These are phyloP conservation scores for Mizuhopecten yessoensis DNA, from an alignment of 1,140 invertebrate species.

Conservation along the genomic window DNA sequence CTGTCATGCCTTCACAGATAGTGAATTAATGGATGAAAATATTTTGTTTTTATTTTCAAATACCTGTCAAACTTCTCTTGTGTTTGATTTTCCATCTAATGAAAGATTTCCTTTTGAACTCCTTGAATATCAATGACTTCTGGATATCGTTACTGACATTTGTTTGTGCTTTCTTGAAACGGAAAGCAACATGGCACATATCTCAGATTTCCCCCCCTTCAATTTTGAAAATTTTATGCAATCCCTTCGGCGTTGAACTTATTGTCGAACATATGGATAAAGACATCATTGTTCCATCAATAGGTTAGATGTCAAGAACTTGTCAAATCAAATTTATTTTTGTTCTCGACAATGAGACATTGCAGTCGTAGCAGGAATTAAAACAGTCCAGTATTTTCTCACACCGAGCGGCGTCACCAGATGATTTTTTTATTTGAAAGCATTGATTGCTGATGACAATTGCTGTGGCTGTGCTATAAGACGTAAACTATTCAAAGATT, in stretches of 20 bases:
- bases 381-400: too few relatives aligned
- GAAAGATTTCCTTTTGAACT: constrained; percentile 15
- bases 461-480: too few relatives aligned
- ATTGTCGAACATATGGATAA: neutral
- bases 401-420: too few relatives aligned
- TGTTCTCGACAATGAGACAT: too few relatives aligned
- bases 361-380: too few relatives aligned
- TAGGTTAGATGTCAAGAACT: neutral
- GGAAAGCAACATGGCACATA: neutral
- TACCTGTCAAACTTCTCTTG: neutral
- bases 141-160: neutral
- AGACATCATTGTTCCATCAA: neutral
- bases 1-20: neutral
- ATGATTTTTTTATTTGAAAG: too few relatives aligned
- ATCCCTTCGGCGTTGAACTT: neutral
- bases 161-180: neutral
- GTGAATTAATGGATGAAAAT: constrained; percentile 27
- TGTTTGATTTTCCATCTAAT: neutral
- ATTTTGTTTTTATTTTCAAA: constrained; percentile 29
- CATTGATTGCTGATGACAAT: too few relatives aligned
- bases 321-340: too few relatives aligned
- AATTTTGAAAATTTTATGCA: neutral
- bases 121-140: constrained; percentile 8
- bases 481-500: too few relatives aligned
- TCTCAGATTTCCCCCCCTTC: neutral